These are phyloP conservation scores for Eciton burchellii DNA, from an alignment of 1,140 invertebrate species.

Conservation along the genomic window DNA sequence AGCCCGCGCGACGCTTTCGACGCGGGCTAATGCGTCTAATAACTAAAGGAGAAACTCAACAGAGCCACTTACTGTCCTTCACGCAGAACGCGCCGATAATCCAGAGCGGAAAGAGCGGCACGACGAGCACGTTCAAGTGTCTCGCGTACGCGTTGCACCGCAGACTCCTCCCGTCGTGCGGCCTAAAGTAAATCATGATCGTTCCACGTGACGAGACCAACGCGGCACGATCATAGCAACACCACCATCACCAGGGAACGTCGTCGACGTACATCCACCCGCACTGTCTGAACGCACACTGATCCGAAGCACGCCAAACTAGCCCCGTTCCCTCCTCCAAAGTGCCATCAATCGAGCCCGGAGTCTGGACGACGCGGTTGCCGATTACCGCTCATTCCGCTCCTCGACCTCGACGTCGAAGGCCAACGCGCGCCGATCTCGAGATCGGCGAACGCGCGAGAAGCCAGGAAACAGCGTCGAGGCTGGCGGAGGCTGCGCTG, in stretches of 20 bases:
- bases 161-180: conserved; percentile 79
- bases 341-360: conserved; percentile 5
- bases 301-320: conserved; percentile 1
- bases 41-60: no score
- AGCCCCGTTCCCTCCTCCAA: neutral
- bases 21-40: no score
- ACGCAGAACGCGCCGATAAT: conserved; percentile 83
- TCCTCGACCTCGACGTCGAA: neutral
- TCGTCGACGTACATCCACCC: conserved; percentile 39
- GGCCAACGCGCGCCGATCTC: neutral
- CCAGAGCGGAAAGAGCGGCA: conserved; percentile 81
- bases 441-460: conserved; percentile 12
- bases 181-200: conserved; percentile 82
- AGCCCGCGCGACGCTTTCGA: no score
- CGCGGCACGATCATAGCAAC: conserved; percentile 75
- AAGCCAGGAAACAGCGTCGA: neutral
- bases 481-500: neutral
- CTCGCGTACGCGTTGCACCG: conserved; percentile 75
- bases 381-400: conserved; percentile 25
- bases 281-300: conserved; percentile 35
- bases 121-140: conserved; percentile 78
- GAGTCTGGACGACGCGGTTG: neutral
- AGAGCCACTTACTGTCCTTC: conserved; percentile 82
- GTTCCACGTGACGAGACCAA: conserved; percentile 67
- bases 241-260: conserved; percentile 58